Percentiles rank a stretch among this genome's conserved stretches.
phyloP scores from a whole-genome alignment of 2,888 invertebrate genomes.

The Tipula helvola region DNA sequence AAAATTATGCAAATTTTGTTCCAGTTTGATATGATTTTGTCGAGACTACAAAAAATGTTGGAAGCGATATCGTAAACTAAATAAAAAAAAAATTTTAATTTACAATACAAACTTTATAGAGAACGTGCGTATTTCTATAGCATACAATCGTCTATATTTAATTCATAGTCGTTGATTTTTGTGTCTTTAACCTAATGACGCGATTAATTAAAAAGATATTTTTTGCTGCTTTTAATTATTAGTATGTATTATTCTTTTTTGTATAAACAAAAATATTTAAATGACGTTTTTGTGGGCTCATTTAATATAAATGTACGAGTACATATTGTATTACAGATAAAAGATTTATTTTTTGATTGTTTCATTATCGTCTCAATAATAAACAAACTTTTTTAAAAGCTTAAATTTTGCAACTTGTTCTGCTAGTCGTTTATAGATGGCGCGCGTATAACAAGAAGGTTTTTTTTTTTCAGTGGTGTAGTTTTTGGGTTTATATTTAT shows the following conservation, averaged over 20 bases:
- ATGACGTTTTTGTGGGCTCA: neutral
- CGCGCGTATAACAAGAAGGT: neutral
- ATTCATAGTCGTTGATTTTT: neutral
- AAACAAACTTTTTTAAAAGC: neutral
- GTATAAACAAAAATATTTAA: neutral
- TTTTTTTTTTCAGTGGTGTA: neutral
- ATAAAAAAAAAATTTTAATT: neutral
- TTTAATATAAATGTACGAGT: neutral
- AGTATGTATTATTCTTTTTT: neutral
- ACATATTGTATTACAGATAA: too few species aligned
- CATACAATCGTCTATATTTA: neutral
- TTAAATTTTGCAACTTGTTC: neutral
- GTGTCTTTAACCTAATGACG: neutral
- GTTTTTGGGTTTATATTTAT: neutral
- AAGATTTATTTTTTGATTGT: too few species aligned
- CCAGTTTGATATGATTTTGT: neutral
- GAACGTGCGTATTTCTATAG: neutral
- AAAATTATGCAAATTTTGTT: neutral
- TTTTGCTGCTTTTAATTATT: neutral
- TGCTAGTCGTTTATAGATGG: neutral
- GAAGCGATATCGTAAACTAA: neutral
- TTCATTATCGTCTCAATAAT: too few species aligned
- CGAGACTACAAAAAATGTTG: neutral
- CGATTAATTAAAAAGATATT: neutral
- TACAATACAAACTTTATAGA: neutral